Percentiles rank a stretch among this genome's conserved stretches.
These are phyloP conservation scores for Regulus satrapa DNA, from an alignment of 2,113 vertebrate species.

Conservation along the genomic window DNA sequence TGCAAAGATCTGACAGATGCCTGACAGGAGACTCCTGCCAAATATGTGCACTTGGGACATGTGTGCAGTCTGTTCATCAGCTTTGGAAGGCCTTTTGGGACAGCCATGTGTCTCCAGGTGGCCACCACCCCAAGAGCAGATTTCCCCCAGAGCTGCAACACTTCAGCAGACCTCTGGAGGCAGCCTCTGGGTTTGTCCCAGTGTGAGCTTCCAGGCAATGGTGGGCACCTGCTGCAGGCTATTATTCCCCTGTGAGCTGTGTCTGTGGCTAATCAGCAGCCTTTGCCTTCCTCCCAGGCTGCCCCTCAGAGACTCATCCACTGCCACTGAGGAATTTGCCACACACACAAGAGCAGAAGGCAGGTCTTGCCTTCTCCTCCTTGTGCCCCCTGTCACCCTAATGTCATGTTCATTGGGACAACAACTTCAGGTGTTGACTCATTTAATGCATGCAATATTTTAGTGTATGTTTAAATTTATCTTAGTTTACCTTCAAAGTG, in stretches of 20 bases:
- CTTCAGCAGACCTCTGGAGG: not conserved
- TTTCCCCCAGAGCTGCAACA: not conserved
- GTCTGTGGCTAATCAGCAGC: not conserved
- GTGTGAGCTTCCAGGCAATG: fast-evolving
- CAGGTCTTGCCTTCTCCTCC: not conserved
- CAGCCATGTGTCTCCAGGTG: not conserved
- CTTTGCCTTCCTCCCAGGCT: not conserved
- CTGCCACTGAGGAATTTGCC: not conserved
- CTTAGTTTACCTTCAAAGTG: not conserved
- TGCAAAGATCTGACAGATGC: not conserved
- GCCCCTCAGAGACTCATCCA: not conserved
- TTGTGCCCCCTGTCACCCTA: fast-evolving
- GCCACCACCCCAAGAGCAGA: not conserved
- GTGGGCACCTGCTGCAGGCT: not conserved
- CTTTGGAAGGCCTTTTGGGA: not conserved
- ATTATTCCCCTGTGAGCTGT: not conserved
- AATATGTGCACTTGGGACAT: fast-evolving
- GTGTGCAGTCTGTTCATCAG: not conserved
- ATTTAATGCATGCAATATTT: not conserved
- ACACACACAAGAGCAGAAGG: not conserved
- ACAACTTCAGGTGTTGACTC: not conserved
- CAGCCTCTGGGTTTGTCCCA: not conserved
- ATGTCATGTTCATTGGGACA: not conserved
- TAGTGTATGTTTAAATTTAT: not conserved
- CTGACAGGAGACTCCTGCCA: not conserved